These are phyloP conservation scores for Tetramorium parvispinum DNA, from an alignment of 1,140 invertebrate species.

Conservation along the genomic window DNA sequence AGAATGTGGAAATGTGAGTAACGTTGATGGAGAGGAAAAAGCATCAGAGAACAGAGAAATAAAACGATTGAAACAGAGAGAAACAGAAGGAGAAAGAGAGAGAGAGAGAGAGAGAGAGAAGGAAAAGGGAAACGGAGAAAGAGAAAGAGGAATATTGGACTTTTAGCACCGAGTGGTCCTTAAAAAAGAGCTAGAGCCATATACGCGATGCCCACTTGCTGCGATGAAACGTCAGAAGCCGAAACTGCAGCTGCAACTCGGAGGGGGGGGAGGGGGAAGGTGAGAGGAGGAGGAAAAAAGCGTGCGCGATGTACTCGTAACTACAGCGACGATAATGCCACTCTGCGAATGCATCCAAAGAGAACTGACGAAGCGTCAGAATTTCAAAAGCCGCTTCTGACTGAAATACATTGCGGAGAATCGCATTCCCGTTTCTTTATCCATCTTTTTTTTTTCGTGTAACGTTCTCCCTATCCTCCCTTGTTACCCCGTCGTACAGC, in stretches of 20 bases:
- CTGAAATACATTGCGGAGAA: constrained; percentile 73
- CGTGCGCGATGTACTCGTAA: constrained; percentile 69
- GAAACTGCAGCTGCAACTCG: constrained; percentile 64
- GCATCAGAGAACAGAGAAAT: constrained; percentile 19
- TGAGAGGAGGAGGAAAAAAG: not conserved
- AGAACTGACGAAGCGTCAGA: constrained; percentile 77
- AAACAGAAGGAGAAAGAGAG: not conserved
- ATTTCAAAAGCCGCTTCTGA: constrained; percentile 75
- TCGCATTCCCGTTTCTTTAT: constrained; percentile 72
- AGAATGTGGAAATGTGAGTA: constrained; percentile 43
- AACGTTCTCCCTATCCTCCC: not conserved
- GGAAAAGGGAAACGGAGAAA: not conserved
- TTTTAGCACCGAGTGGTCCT: constrained; percentile 76
- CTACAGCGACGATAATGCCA: constrained; percentile 75
- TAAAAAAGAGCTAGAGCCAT: constrained; percentile 64
- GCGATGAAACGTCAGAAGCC: constrained; percentile 75
- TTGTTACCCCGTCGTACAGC: not conserved
- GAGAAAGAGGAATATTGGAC: constrained; percentile 68
- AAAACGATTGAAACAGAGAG: not conserved
- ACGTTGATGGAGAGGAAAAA: constrained; percentile 51
- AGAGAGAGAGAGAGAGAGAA: not conserved
- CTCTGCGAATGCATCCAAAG: constrained; percentile 75
- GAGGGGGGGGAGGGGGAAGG: too few relatives aligned
- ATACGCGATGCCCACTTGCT: constrained; percentile 73
- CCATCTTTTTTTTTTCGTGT: not conserved